Evolutionary conservation across 37 sponge, comb jelly and placozoan genomes (phyloP).

Genomic region (Amphimedon queenslandica): DNA sequence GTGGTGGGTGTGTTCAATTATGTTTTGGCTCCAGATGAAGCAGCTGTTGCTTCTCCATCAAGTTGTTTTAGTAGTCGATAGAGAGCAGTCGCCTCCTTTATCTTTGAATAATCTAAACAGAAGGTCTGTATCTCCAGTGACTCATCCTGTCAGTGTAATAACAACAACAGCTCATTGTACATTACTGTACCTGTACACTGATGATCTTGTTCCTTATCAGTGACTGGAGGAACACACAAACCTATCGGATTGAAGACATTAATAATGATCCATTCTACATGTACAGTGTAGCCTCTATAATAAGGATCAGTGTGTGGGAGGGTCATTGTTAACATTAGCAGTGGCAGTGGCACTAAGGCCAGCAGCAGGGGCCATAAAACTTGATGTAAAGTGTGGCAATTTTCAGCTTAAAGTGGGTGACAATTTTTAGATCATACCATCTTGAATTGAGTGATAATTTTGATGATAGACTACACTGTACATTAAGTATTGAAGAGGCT

Average conservation of each 20-base stretch:
- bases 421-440: too few relatives aligned
- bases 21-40: not conserved
- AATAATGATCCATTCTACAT: not conserved
- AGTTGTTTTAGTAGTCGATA: constrained; percentile 80
- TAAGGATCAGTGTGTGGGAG: too few relatives aligned
- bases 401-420: too few relatives aligned
- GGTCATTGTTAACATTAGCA: not conserved
- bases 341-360: too few relatives aligned
- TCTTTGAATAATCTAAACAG: constrained; percentile 80
- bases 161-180: not conserved
- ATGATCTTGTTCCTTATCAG: constrained; percentile 90
- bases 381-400: too few relatives aligned
- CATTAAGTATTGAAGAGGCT: not conserved
- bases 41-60: constrained; percentile 29
- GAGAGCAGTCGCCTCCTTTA: constrained; percentile 86
- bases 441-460: too few relatives aligned
- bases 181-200: constrained; percentile 65
- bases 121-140: constrained; percentile 87
- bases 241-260: constrained; percentile 22
- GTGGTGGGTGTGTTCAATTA: not conserved
- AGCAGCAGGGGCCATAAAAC: too few relatives aligned
- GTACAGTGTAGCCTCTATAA: not conserved
- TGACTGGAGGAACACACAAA: constrained; percentile 97
- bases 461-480: too few relatives aligned
- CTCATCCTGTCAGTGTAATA: constrained; percentile 48